phyloP scores from a whole-genome alignment of 2,888 invertebrate species.

The Scaptomyza cyrtandrae region DNA sequence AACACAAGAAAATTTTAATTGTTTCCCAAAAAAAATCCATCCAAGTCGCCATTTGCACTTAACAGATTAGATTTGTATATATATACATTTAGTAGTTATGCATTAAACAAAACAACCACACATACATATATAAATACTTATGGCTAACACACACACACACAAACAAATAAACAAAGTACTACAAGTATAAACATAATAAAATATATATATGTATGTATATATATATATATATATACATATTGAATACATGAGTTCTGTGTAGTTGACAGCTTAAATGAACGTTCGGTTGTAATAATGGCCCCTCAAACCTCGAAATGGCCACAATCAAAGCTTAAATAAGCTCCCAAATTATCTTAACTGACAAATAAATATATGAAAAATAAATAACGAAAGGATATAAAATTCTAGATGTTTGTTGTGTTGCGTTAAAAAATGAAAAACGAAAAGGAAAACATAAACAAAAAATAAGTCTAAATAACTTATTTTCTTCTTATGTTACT shows the following conservation, averaged over 20 bases:
- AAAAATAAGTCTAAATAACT: not conserved
- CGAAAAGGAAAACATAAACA: not conserved
- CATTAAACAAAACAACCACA: not conserved
- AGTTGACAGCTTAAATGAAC: slow-evolving; percentile 38
- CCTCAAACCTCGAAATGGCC: slow-evolving; percentile 38
- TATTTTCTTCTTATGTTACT: slow-evolving; percentile 8
- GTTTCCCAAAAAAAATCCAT: slow-evolving; percentile 54
- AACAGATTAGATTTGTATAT: slow-evolving; percentile 68
- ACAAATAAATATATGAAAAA: slow-evolving; percentile 13
- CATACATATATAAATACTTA: not conserved
- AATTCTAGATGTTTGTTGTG: slow-evolving; percentile 46
- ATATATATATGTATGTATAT: not conserved
- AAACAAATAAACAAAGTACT: slow-evolving; percentile 39
- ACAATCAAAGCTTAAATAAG: slow-evolving; percentile 48
- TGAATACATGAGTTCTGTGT: slow-evolving; percentile 26
- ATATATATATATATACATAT: not conserved
- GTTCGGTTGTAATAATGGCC: slow-evolving; percentile 69
- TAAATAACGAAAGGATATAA: not conserved
- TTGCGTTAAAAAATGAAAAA: slow-evolving; percentile 37
- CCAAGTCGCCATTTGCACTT: slow-evolving; percentile 70
- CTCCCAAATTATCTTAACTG: no score
- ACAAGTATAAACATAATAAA: slow-evolving; percentile 54
- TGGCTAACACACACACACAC: slow-evolving; percentile 2
- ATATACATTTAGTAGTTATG: slow-evolving; percentile 51
- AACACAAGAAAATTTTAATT: slow-evolving; percentile 15